Base-by-base conservation (phyloP, 2,113 vertebrate genomes). In the Brachypodius melanocephalos region DNA sequence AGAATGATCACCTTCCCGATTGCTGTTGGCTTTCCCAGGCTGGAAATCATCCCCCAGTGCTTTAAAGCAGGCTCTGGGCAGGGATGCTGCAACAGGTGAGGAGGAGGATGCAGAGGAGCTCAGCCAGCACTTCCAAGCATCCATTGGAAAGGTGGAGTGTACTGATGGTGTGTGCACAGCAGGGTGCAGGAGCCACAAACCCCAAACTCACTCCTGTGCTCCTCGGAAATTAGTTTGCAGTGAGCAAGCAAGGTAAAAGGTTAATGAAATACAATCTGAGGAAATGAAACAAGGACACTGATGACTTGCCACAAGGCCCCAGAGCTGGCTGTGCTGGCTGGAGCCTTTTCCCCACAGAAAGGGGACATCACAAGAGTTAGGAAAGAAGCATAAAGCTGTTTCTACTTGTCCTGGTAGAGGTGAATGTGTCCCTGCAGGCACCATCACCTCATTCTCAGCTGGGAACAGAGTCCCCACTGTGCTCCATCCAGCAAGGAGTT, bases 191-290 rank as follows among this genome's bases (percentile, higher is more conserved):
- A n/a, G 16, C 49, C 74, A 91, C 55, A 69, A 83, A 59, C 13
- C 28, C 31, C 0, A 0, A n/a, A 38, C 25, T 72, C 2, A 0
- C 36, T 32, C 22, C 0, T 4, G 7, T 52, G 67, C 52, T 32
- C 6, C 8, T 34, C 4, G 6, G 79, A 91, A 96, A 88, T 83
- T 0, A 88, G 52, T 7, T 1, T 2, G 7, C 57, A 69, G 67
- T 68, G 79, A 85, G 81, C 58, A 89, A 83, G 45, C 5, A 0
- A 32, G 81, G n/a, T 65, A 62, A 95, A 88, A 92, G 66, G 77
- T 91, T 89, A 96, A 96, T 58, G 74, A 91, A 88, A 89, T 42
- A 76, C 77, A 89, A 79, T 68, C 77, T 62, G 62, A 84, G 81
- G 77, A 97, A 93, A 89, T 68, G 48, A 81, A 95, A 63, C 65